Evolutionary conservation across 1,140 invertebrate genomes (phyloP).

Genomic region (Danaus melanippus): DNA sequence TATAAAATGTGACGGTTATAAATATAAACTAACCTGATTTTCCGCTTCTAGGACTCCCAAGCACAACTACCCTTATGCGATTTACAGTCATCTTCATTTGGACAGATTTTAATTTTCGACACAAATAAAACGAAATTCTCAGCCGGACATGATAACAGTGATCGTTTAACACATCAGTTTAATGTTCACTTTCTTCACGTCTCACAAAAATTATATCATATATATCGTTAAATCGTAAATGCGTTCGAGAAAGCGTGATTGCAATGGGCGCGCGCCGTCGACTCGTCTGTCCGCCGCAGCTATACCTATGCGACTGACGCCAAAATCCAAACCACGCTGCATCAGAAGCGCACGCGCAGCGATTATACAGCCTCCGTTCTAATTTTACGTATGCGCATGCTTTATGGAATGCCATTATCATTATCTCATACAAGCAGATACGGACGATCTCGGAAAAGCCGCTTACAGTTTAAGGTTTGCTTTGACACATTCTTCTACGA

Average conservation of each 20-base stretch:
- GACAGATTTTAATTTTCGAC: conserved; percentile 43
- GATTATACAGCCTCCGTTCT: conserved; percentile 44
- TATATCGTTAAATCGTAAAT: conserved; percentile 48
- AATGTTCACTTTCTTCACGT: conserved; percentile 39
- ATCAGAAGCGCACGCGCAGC: conserved; percentile 49
- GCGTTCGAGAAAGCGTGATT: conserved; percentile 41
- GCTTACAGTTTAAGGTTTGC: background rate
- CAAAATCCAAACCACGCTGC: conserved; percentile 26
- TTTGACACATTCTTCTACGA: too few relatives aligned
- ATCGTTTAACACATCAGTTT: conserved; percentile 27
- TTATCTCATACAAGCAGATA: conserved; percentile 23
- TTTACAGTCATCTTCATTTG: conserved; percentile 74
- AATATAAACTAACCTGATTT: conserved; percentile 76
- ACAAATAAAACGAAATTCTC: conserved; percentile 27
- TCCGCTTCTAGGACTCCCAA: conserved; percentile 78
- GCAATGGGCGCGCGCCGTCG: conserved; percentile 26
- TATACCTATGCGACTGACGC: conserved; percentile 56
- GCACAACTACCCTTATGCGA: conserved; percentile 80
- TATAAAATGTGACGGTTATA: background rate
- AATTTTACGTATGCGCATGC: conserved; percentile 38
- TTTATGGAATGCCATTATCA: conserved; percentile 36
- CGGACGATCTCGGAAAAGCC: conserved; percentile 3
- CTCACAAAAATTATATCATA: conserved; percentile 27
- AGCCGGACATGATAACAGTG: conserved; percentile 36
- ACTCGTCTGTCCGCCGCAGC: conserved; percentile 41